Evolutionary conservation across 2,113 vertebrate species (phyloP).

Genomic region (Phalacrocorax carbo): DNA sequence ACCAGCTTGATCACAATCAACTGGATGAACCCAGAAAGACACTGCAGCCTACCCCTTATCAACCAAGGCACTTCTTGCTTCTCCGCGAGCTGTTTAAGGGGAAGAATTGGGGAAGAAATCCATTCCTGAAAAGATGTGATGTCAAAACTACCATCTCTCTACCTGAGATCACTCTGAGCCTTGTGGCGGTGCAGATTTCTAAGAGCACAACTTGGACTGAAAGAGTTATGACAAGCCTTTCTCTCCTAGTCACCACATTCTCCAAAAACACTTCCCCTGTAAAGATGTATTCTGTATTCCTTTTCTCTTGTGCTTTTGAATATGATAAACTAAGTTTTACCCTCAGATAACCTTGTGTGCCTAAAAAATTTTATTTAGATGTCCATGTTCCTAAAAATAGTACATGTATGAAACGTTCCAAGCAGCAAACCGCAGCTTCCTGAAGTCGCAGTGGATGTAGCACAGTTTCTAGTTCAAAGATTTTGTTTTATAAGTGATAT

Average conservation of each 20-base stretch:
- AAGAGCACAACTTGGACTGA: background rate
- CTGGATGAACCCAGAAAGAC: background rate
- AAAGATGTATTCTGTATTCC: background rate
- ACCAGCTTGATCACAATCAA: background rate
- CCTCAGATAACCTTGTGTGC: conserved; percentile 27
- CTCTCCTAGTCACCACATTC: background rate
- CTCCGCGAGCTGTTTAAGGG: background rate
- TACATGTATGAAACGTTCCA: background rate
- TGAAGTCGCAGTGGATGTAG: background rate
- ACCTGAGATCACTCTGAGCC: background rate
- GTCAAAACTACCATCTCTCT: background rate
- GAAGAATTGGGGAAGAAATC: background rate
- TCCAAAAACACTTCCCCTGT: background rate
- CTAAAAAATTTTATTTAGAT: conserved; percentile 17
- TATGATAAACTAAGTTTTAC: conserved; percentile 9
- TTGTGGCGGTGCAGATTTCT: background rate
- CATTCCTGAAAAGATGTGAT: background rate
- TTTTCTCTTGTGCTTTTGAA: background rate
- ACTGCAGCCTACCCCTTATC: background rate
- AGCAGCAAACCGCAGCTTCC: conserved; percentile 12
- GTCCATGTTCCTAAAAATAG: conserved; percentile 25
- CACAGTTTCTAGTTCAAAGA: background rate
- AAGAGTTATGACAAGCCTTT: background rate
- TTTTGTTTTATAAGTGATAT: conserved; percentile 7
- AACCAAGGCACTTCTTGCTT: background rate